phyloP scores from a whole-genome alignment of 2,113 vertebrate species.

The Syrmaticus mikado region DNA sequence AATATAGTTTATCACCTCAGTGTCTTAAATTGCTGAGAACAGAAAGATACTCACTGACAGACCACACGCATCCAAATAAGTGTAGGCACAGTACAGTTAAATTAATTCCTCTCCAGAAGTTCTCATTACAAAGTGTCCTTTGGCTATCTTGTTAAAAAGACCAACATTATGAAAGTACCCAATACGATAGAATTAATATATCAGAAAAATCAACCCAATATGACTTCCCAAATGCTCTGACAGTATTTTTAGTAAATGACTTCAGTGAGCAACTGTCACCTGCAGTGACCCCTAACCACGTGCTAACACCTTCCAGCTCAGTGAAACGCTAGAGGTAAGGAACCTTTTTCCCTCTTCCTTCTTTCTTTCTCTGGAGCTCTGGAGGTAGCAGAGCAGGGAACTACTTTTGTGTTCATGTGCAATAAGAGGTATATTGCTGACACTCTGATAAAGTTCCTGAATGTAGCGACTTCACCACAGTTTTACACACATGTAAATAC shows the following conservation, averaged over 20 bases:
- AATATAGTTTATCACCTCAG: neutral
- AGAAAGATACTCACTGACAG: neutral
- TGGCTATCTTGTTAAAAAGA: neutral
- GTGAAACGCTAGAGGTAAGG: neutral
- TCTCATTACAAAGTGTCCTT: neutral
- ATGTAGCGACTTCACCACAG: neutral
- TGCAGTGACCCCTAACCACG: neutral
- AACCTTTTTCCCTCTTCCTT: neutral
- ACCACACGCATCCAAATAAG: neutral
- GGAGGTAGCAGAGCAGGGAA: neutral
- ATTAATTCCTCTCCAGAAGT: neutral
- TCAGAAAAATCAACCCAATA: neutral
- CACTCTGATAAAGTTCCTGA: neutral
- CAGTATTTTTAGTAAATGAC: constrained; percentile 11
- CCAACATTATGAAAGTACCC: neutral
- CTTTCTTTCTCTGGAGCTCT: neutral
- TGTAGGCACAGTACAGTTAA: neutral
- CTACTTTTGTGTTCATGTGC: neutral
- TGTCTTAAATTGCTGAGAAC: neutral
- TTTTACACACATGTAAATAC: neutral
- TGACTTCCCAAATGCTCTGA: neutral
- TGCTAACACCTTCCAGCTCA: neutral
- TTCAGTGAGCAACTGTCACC: neutral
- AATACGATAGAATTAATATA: neutral
- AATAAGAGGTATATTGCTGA: neutral